Percentiles rank a stretch among this genome's conserved stretches.
Conservation (phyloP, 1,140 invertebrate species). For the Diachasma alloeum region DNA sequence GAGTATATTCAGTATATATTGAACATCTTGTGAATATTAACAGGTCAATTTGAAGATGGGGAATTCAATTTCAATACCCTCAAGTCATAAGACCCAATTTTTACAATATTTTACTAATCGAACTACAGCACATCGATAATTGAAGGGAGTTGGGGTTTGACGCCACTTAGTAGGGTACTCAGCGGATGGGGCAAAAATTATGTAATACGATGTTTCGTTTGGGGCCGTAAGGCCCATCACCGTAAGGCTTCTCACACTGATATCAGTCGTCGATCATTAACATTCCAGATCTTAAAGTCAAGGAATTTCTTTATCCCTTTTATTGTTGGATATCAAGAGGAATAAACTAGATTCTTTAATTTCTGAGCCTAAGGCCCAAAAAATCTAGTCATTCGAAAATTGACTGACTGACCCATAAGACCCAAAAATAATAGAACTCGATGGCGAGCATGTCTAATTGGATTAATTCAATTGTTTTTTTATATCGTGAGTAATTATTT, state of each 20-base stretch:
- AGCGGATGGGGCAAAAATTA: not conserved
- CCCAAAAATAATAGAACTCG: too few relatives aligned
- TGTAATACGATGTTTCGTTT: not conserved
- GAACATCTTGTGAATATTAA: too few relatives aligned
- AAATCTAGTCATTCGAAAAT: too few relatives aligned
- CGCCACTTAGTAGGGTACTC: not conserved
- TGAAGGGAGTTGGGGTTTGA: constrained; percentile 12
- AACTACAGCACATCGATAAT: constrained; percentile 12
- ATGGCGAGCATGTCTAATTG: too few relatives aligned
- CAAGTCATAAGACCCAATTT: too few relatives aligned
- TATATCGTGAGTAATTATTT: too few relatives aligned
- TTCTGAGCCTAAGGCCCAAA: not conserved
- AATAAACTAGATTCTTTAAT: not conserved
- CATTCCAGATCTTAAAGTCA: not conserved
- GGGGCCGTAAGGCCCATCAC: not conserved
- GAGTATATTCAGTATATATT: too few relatives aligned
- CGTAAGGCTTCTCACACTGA: not conserved
- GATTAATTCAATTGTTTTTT: too few relatives aligned
- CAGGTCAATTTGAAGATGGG: too few relatives aligned
- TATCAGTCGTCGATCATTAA: not conserved
- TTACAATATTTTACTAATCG: constrained; percentile 22
- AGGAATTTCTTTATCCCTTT: not conserved
- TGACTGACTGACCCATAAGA: too few relatives aligned
- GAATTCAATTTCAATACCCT: too few relatives aligned
- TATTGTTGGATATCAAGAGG: not conserved